A percentile compares a stretch with the other conserved stretches of the same genome.
These are phyloP conservation scores for Petrocephalus sullivani DNA, from an alignment of 2,797 vertebrate genomes.

Conservation along the genomic window DNA sequence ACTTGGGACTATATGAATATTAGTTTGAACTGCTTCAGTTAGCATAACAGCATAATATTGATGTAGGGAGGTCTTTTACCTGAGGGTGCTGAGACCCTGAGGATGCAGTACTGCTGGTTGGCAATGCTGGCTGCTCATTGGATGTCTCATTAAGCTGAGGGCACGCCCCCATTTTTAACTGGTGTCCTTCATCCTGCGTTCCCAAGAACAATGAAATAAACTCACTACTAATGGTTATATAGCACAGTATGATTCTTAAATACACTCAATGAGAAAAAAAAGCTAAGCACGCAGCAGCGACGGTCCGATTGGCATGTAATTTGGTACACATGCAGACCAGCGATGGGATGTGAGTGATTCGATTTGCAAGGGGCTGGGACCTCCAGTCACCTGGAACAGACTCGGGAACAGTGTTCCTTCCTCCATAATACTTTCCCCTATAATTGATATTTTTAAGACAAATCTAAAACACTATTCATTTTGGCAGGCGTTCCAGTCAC, in stretches of 20 bases:
- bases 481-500: no score
- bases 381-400: no score
- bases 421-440: no score
- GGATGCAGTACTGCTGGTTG: constrained; percentile 3
- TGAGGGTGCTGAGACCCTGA: constrained; percentile 20
- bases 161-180: background rate
- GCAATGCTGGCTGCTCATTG: constrained; percentile 24
- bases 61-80: constrained; percentile 8
- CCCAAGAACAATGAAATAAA: constrained; percentile 9
- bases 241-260: background rate
- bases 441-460: no score
- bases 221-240: background rate
- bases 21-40: background rate
- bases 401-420: no score
- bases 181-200: constrained; percentile 19
- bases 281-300: no score
- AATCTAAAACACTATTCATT: no score
- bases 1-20: background rate
- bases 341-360: no score
- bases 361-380: no score
- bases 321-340: no score
- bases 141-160: constrained; percentile 24
- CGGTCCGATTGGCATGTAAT: no score
- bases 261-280: no score
- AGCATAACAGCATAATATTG: background rate